Evolutionary conservation across 2,113 vertebrate species (phyloP).

Genomic region (Neomonachus schauinslandi): DNA sequence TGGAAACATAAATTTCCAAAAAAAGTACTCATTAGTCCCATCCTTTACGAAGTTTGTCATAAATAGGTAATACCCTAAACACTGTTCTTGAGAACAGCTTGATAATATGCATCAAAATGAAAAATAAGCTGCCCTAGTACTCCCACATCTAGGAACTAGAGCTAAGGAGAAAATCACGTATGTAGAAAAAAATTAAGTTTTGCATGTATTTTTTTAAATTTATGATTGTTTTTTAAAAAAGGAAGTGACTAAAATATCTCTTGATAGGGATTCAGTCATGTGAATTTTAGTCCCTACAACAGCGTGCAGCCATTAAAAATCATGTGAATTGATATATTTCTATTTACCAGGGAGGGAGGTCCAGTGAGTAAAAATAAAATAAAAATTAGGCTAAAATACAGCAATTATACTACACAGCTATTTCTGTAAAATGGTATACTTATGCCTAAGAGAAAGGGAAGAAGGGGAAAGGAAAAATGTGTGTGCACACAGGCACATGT

Average conservation of each 20-base stretch:
- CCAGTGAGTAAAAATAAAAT: neutral
- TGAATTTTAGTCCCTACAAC: neutral
- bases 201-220: neutral
- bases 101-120: conserved; percentile 10
- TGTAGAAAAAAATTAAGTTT: neutral
- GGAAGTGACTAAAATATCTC: neutral
- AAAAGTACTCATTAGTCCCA: neutral
- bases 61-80: neutral
- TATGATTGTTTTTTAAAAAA: neutral
- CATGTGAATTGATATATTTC: neutral
- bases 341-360: neutral
- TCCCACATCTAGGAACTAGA: neutral
- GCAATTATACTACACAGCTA: neutral
- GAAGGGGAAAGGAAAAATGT: neutral
- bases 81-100: neutral
- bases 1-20: neutral
- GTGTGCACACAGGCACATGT: accelerated
- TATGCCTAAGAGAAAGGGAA: neutral
- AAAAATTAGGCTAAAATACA: neutral
- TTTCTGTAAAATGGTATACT: neutral
- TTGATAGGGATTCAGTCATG: neutral
- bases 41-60: neutral
- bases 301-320: neutral
- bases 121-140: neutral
- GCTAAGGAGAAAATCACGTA: neutral